Conservation (phyloP, 2,888 invertebrate species). For the Sarcophaga variegata region DNA sequence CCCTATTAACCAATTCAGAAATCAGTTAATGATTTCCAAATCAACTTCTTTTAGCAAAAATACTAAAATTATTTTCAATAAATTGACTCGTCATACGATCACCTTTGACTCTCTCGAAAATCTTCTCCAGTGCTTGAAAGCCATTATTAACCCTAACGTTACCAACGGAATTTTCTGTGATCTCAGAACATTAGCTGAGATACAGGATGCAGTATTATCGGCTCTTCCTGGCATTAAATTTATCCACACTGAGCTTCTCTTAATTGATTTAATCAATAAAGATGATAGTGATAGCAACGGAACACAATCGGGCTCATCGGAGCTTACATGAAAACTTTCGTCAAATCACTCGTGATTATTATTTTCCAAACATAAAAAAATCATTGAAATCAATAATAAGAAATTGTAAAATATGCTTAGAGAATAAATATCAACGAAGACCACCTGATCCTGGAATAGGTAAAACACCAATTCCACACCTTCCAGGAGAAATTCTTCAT, state of each 20-base stretch:
- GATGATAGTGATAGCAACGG: conserved; percentile 32
- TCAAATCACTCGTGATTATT: conserved; percentile 33
- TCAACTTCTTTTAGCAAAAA: not conserved
- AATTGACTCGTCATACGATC: conserved; percentile 9
- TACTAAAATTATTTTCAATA: conserved; percentile 35
- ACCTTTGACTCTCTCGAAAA: too few species aligned
- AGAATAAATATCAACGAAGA: conserved; percentile 30
- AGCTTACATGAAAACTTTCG: conserved; percentile 51
- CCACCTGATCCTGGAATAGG: conserved; percentile 25
- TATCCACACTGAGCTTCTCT: too few species aligned
- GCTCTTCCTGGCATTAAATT: too few species aligned
- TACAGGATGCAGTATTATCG: too few species aligned
- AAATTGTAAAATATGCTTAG: conserved; percentile 25
- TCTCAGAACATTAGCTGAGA: conserved; percentile 20
- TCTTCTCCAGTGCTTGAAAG: too few species aligned
- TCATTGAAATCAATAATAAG: conserved; percentile 12
- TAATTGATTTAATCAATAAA: too few species aligned
- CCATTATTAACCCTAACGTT: conserved; percentile 44
- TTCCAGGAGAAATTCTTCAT: conserved; percentile 35
- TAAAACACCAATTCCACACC: conserved; percentile 18
- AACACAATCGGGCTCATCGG: conserved; percentile 52
- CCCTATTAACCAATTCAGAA: conserved; percentile 47
- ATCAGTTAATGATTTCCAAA: conserved; percentile 40
- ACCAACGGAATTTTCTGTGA: conserved; percentile 35
- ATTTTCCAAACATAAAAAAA: conserved; percentile 34